Evolutionary conservation across 2,888 invertebrate genomes (phyloP).

Genomic region (Atethmia centrago): DNA sequence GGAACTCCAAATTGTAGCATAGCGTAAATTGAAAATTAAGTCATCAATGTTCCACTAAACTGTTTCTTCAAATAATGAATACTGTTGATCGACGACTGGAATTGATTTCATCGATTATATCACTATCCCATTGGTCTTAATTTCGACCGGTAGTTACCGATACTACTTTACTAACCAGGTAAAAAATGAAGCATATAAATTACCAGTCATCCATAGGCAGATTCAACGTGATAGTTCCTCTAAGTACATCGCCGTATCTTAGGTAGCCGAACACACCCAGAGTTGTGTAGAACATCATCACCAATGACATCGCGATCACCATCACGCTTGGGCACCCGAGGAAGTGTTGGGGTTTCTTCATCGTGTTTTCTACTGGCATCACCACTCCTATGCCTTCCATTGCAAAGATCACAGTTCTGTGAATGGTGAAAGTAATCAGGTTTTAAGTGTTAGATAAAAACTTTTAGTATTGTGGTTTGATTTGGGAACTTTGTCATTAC

Average conservation of each 20-base stretch:
- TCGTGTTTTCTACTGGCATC: conserved; percentile 97
- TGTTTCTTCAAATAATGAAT: neutral
- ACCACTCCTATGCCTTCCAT: conserved; percentile 99
- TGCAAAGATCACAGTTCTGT: conserved; percentile 97
- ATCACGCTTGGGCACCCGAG: conserved; percentile 96
- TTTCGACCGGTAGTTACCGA: no score
- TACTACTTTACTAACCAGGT: neutral
- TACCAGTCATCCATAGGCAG: conserved; percentile 93
- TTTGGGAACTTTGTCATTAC: neutral
- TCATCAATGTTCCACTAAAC: no score
- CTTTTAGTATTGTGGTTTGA: neutral
- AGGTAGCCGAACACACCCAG: conserved; percentile 97
- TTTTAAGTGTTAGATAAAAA: neutral
- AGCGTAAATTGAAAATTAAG: neutral
- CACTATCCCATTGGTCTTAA: no score
- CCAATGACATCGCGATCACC: conserved; percentile 95
- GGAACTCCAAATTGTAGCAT: neutral
- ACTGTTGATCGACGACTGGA: neutral
- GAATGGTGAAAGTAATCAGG: conserved; percentile 23
- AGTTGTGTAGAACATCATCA: conserved; percentile 93
- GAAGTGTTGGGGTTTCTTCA: conserved; percentile 95
- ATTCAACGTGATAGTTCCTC: conserved; percentile 95
- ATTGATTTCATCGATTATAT: no score
- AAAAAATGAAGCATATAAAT: neutral
- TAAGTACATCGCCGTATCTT: conserved; percentile 93